phyloP scores from a whole-genome alignment of 2,797 vertebrate genomes.

The Aldrovandia affinis region DNA sequence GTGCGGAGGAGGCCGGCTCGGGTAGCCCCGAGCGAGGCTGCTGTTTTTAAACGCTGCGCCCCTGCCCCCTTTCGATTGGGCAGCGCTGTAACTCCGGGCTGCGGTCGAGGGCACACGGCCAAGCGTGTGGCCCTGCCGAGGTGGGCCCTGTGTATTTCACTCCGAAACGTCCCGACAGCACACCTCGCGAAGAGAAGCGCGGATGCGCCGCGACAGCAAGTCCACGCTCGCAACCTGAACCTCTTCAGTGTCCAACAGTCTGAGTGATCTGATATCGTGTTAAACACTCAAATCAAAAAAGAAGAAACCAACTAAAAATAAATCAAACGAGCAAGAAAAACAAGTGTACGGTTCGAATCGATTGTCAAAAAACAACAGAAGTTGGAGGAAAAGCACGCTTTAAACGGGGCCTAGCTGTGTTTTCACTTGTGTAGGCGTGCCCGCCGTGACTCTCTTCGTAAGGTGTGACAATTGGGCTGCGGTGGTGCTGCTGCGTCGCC shows the following conservation, averaged over 20 bases:
- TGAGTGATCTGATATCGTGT: background rate
- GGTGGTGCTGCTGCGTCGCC: background rate
- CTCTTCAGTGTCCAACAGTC: background rate
- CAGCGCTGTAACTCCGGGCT: background rate
- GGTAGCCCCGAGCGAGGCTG: background rate
- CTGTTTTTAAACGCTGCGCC: background rate
- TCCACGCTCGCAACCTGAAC: background rate
- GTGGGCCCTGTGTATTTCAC: background rate
- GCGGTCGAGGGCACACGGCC: background rate
- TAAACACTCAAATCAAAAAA: background rate
- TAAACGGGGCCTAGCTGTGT: background rate
- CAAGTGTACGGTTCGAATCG: background rate
- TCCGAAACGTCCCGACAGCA: background rate
- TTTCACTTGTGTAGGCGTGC: background rate
- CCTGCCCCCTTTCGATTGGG: background rate
- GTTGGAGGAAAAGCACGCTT: background rate
- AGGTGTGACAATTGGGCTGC: background rate
- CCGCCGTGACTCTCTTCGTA: background rate
- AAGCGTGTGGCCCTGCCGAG: background rate
- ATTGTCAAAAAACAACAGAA: background rate
- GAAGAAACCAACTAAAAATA: background rate
- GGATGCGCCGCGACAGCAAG: background rate
- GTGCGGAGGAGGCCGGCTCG: background rate
- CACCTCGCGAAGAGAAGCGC: background rate
- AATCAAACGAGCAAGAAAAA: background rate